phyloP scores from a whole-genome alignment of 2,888 invertebrate species.

The Acrocera orbiculus region DNA sequence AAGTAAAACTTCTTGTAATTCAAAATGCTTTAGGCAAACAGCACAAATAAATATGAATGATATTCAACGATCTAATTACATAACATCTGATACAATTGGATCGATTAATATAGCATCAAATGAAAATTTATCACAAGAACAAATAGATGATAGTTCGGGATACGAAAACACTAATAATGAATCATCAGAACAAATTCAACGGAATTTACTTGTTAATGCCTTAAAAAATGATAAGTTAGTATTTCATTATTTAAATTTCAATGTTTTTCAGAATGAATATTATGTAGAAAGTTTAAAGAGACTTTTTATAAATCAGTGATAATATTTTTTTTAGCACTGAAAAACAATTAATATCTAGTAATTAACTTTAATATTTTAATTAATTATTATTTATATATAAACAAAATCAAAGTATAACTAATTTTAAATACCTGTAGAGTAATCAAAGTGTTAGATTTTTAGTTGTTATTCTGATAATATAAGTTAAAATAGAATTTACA shows the following conservation, averaged over 20 bases:
- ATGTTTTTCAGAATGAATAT: neutral
- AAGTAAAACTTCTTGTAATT: slow-evolving; percentile 16
- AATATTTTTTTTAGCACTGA: no score
- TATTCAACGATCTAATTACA: neutral
- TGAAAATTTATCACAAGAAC: neutral
- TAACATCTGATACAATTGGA: neutral
- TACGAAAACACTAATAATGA: slow-evolving; percentile 9
- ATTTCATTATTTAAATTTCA: neutral
- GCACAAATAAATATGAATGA: slow-evolving; percentile 8
- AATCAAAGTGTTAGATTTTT: no score
- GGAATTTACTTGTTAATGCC: slow-evolving; percentile 28
- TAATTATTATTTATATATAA: no score
- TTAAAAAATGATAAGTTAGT: slow-evolving; percentile 26
- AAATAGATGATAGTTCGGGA: slow-evolving; percentile 2
- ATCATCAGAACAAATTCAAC: slow-evolving; percentile 28
- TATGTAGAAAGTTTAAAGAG: no score
- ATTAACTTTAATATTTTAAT: no score
- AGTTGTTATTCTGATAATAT: no score
- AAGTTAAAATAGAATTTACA: no score
- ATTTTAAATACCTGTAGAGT: no score
- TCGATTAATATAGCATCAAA: neutral
- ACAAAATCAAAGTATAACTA: no score
- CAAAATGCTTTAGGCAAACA: slow-evolving; percentile 11
- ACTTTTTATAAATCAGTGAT: no score
- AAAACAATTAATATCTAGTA: no score